A percentile compares a stretch with the other conserved stretches of the same genome.
Evolutionary conservation across 2,888 invertebrate genomes (phyloP).

Genomic region (Pheosia gnoma): DNA sequence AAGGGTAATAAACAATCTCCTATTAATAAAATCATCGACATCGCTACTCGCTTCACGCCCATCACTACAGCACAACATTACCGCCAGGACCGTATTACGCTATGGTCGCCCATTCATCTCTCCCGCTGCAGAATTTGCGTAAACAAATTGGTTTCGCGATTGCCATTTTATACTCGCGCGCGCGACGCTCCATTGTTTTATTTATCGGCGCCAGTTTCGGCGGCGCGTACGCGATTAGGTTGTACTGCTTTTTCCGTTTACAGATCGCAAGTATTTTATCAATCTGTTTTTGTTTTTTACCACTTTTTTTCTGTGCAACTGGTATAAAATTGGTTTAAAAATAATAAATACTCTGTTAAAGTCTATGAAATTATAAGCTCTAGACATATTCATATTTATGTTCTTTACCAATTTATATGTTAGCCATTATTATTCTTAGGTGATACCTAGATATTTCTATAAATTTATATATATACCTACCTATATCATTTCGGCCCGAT

Average conservation of each 20-base stretch:
- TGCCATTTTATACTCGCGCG: constrained; percentile 83
- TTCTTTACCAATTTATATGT: too few species aligned
- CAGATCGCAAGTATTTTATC: constrained; percentile 75
- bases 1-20: too few species aligned
- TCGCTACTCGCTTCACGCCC: constrained; percentile 10
- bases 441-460: too few species aligned
- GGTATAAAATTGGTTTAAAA: neutral
- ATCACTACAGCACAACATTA: constrained; percentile 62
- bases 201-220: constrained; percentile 82
- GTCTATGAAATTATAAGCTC: too few species aligned
- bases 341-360: neutral
- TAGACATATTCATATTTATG: too few species aligned
- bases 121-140: constrained; percentile 83
- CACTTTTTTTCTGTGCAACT: neutral
- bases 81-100: constrained; percentile 76
- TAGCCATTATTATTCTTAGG: too few species aligned
- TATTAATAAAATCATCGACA: constrained; percentile 10
- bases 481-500: too few species aligned
- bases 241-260: constrained; percentile 78
- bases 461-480: too few species aligned
- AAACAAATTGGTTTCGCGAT: constrained; percentile 85
- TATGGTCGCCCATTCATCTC: constrained; percentile 83
- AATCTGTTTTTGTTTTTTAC: constrained; percentile 60
- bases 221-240: constrained; percentile 79
- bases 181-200: constrained; percentile 83